phyloP scores from a whole-genome alignment of 1,140 invertebrate species.

The Oreohelix idahoensis region DNA sequence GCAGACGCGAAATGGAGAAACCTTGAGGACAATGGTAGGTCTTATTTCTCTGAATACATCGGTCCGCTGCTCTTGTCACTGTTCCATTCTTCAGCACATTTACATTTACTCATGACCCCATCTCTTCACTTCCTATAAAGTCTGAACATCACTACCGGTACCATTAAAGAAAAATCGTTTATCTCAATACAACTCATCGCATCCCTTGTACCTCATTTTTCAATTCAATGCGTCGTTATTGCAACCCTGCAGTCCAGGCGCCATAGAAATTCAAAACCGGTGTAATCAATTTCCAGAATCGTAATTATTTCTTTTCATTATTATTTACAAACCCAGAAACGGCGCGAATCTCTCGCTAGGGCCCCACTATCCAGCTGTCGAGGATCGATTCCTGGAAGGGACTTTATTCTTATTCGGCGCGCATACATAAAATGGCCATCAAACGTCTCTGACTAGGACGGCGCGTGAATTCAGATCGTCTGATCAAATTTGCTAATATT shows the following conservation, averaged over 20 bases:
- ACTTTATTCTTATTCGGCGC: background rate
- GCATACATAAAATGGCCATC: constrained; percentile 14
- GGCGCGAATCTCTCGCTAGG: background rate
- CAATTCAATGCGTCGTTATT: background rate
- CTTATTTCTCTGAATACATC: too few species aligned
- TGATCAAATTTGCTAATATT: background rate
- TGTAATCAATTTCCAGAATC: constrained; percentile 7
- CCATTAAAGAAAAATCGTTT: background rate
- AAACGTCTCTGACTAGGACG: background rate
- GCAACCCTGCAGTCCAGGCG: background rate
- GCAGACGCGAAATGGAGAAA: too few species aligned
- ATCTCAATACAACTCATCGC: background rate
- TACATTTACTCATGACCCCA: too few species aligned
- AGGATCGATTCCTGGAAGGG: background rate
- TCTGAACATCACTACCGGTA: too few species aligned
- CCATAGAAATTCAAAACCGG: background rate
- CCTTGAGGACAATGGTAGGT: too few species aligned
- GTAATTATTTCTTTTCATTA: background rate
- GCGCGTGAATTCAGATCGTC: background rate
- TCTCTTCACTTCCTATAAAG: too few species aligned
- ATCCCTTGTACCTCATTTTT: background rate
- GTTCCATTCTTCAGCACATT: too few species aligned
- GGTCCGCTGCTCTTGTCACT: too few species aligned
- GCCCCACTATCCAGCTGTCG: background rate
- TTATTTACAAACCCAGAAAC: background rate